Conservation (phyloP, 53 echinoderm and acorn worm species). For the Echinarachnius parma region DNA sequence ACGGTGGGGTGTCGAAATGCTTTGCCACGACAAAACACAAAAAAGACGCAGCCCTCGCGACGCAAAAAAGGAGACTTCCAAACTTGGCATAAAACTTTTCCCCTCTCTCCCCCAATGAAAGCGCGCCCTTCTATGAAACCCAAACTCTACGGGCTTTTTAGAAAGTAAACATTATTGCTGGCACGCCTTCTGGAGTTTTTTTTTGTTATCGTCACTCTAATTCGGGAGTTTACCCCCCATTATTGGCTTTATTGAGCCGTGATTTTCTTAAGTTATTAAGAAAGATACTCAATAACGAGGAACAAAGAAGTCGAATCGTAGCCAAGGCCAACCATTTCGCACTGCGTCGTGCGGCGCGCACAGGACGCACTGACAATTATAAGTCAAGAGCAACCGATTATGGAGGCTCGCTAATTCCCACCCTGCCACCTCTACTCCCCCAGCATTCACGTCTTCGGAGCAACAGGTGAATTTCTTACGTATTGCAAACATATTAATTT, state of each 20-base stretch:
- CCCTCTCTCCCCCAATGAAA: slow-evolving; percentile 10
- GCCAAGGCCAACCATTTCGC: slow-evolving; percentile 7
- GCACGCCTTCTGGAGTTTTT: slow-evolving; percentile 13
- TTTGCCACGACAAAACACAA: slow-evolving; percentile 33
- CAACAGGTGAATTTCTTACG: no score
- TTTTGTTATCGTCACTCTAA: slow-evolving; percentile 4
- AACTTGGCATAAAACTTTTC: slow-evolving; percentile 21
- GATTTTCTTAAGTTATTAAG: slow-evolving; percentile 20
- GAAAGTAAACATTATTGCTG: slow-evolving; percentile 34
- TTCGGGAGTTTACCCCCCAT: not conserved
- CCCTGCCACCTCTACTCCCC: no score
- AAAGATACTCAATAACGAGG: slow-evolving; percentile 2
- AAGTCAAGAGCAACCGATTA: no score
- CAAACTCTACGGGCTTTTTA: no score
- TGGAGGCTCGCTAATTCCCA: no score
- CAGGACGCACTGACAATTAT: no score
- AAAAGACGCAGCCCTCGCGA: slow-evolving; percentile 36
- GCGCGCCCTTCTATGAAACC: no score
- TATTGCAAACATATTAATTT: no score
- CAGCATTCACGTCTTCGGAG: no score
- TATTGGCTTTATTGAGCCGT: not conserved
- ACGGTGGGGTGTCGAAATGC: slow-evolving; percentile 68
- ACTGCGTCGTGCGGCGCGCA: slow-evolving; percentile 14
- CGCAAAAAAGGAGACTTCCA: slow-evolving; percentile 36
- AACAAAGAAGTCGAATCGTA: slow-evolving; percentile 21